phyloP scores from a whole-genome alignment of 2,113 vertebrate species.

The Zosterops hypoxanthus region DNA sequence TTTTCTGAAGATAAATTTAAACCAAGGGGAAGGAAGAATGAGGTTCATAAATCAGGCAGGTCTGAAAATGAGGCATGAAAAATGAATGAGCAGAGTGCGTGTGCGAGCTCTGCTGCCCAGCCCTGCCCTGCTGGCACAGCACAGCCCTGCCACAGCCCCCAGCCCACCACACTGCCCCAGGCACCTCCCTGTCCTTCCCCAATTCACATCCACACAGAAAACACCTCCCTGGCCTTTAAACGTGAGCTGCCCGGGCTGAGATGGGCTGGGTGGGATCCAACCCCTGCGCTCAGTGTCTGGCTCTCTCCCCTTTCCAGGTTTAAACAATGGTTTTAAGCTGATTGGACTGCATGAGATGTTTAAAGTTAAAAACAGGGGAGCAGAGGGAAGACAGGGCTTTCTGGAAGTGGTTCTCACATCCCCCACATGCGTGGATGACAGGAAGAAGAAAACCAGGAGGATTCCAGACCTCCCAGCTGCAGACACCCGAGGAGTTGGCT shows the following conservation, averaged over 20 bases:
- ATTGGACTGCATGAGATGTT: background rate
- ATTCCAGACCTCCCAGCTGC: slow-evolving; percentile 1
- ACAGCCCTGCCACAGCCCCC: background rate
- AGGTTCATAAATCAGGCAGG: slow-evolving; percentile 46
- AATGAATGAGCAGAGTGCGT: background rate
- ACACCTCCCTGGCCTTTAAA: background rate
- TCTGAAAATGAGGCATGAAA: slow-evolving; percentile 52
- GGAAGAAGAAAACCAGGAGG: background rate
- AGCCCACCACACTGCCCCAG: background rate
- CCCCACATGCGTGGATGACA: background rate
- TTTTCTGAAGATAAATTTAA: slow-evolving; percentile 48
- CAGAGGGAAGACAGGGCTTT: background rate
- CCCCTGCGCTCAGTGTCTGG: background rate
- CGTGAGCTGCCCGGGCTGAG: rapidly evolving
- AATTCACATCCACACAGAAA: background rate
- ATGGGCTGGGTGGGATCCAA: background rate
- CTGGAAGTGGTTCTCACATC: background rate
- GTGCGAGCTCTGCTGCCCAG: rapidly evolving
- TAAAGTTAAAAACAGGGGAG: background rate
- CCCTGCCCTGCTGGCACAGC: background rate
- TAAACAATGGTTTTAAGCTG: background rate
- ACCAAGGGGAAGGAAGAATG: slow-evolving; percentile 41
- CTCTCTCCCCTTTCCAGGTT: background rate
- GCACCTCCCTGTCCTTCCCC: rapidly evolving
- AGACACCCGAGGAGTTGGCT: background rate